These are phyloP conservation scores for Oryzaephilus surinamensis DNA, from an alignment of 1,140 invertebrate genomes.

Conservation along the genomic window DNA sequence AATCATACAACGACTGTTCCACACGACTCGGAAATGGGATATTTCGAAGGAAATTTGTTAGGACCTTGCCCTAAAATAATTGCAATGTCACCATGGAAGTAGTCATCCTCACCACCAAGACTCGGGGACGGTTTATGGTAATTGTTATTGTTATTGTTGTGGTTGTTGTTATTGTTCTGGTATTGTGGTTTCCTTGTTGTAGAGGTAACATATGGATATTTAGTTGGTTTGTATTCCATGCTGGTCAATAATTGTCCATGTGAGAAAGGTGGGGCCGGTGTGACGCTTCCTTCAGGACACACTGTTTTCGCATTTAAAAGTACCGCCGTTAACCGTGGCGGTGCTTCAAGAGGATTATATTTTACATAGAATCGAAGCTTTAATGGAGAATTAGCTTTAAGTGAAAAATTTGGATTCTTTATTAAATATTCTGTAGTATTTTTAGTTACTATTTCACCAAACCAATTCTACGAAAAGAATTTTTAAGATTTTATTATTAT, in stretches of 20 bases:
- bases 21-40: slow-evolving; percentile 8
- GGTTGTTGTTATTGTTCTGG: not conserved
- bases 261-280: slow-evolving; percentile 20
- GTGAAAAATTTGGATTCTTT: slow-evolving; percentile 26
- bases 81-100: slow-evolving; percentile 26
- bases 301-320: slow-evolving; percentile 28
- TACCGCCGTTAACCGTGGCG: slow-evolving; percentile 22
- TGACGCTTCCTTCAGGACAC: slow-evolving; percentile 22
- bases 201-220: not conserved
- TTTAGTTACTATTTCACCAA: slow-evolving; percentile 29
- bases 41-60: slow-evolving; percentile 8
- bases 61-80: no score
- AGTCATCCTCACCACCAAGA: slow-evolving; percentile 19
- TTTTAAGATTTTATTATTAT: not conserved
- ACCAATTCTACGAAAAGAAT: slow-evolving; percentile 32
- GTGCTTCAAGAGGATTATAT: slow-evolving; percentile 24
- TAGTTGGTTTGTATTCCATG: no score
- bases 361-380: slow-evolving; percentile 31
- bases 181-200: slow-evolving; percentile 1
- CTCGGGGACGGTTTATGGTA: not conserved
- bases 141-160: slow-evolving; percentile 4
- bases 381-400: slow-evolving; percentile 21
- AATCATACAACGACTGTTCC: slow-evolving; percentile 28
- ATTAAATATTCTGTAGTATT: slow-evolving; percentile 32
- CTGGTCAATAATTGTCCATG: slow-evolving; percentile 17